Evolutionary conservation across 2,888 invertebrate genomes (phyloP).

Genomic region (Notocelia uddmanniana): DNA sequence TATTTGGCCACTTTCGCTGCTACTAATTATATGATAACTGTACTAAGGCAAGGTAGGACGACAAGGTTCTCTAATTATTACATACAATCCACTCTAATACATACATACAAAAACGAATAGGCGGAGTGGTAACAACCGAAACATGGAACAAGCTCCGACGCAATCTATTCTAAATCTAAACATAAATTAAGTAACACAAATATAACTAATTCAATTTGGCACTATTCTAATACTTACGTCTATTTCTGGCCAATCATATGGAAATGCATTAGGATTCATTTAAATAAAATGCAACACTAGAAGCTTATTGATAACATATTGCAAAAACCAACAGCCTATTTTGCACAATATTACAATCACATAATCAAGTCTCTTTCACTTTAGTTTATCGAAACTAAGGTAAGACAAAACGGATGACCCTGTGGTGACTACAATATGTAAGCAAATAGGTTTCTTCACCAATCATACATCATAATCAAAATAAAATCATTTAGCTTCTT

Average conservation of each 20-base stretch:
- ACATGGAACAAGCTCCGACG: constrained; percentile 64
- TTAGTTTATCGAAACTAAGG: background rate
- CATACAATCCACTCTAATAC: constrained; percentile 48
- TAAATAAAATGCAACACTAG: constrained; percentile 41
- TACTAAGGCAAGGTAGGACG: constrained; percentile 57
- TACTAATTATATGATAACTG: constrained; percentile 21
- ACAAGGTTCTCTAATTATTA: constrained; percentile 42
- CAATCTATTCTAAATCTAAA: constrained; percentile 55
- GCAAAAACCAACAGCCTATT: background rate
- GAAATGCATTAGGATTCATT: constrained; percentile 54
- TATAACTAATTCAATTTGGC: constrained; percentile 72
- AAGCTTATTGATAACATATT: constrained; percentile 13
- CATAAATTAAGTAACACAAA: constrained; percentile 82
- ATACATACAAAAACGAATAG: constrained; percentile 59
- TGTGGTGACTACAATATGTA: background rate
- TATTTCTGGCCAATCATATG: constrained; percentile 49
- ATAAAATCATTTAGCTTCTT: constrained; percentile 6
- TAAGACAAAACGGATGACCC: background rate
- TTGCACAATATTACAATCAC: no score
- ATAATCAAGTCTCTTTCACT: background rate
- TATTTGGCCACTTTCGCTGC: no score
- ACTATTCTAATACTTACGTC: constrained; percentile 75
- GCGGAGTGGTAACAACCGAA: constrained; percentile 72
- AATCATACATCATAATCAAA: constrained; percentile 35
- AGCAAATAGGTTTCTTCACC: constrained; percentile 23